Evolutionary conservation across 2,888 invertebrate genomes (phyloP), one percentile per base, ranked within the genome.

Genomic region (Trypoxylon attenuatum): DNA sequence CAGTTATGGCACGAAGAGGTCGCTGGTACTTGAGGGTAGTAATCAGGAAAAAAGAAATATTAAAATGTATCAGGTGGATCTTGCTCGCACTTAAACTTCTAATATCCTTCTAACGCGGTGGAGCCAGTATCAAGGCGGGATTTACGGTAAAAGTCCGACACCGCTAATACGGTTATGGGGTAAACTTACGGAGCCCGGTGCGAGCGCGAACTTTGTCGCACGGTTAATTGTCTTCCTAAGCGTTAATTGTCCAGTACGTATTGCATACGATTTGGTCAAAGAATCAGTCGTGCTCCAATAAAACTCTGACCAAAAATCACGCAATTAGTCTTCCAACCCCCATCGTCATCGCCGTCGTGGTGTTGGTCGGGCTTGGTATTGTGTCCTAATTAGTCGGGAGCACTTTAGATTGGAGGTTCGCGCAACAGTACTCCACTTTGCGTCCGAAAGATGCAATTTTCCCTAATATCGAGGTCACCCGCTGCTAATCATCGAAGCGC

Each of bases 121-220:
- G 55, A 57, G 51, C 39, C 29, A 18, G 4, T 42, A 29, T 39
- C 45, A 42, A 54, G 55, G 58, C 64, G 53, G 49, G 70, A 60
- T 69, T 71, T 60, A 64, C 52, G 64, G 64, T 58, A 42, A 19
- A 58, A 50, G 47, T 45, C 22, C 15, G 13, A 22, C 58, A 49
- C 52, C 41, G 66, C 49, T 58, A 64, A 65, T 65, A 47, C 57
- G 65, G 51, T 65, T 65, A 65, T 58, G 57, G 57, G 23, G 65
- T 58, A 58, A 65, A 66, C 55, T 49, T 27, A 21, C 45, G 43
- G 33, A 58, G 54, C 42, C 50, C 47, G 29, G 43, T 27, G 22
- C 22, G 5, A 4, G 0, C 19, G 5, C 21, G 8, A 16, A 8
- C 39, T 10, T 19, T 29, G 15, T 18, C 6, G 18, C n/a, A 15